A percentile compares a stretch with the other conserved stretches of the same genome.
Evolutionary conservation across 2,888 invertebrate species (phyloP).

Genomic region (Rhopalosiphum nymphaeae): DNA sequence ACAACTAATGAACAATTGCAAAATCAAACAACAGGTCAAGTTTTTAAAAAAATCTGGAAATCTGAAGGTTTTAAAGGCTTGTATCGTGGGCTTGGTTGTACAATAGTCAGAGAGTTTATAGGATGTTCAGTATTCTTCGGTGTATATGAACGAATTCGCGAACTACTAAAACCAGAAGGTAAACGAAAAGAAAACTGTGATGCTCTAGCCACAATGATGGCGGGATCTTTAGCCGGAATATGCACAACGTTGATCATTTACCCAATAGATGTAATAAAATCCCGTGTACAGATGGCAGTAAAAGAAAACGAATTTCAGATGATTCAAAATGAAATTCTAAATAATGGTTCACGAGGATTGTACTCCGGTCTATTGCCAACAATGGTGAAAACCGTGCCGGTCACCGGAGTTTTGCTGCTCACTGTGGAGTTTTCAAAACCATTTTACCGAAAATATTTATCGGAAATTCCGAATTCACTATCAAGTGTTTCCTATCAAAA

Average conservation of each 20-base stretch:
- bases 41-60: constrained; percentile 68
- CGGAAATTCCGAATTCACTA: not conserved
- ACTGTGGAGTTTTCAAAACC: constrained; percentile 95
- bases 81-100: constrained; percentile 74
- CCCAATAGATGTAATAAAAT: constrained; percentile 81
- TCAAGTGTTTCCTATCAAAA: not conserved
- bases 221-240: constrained; percentile 71
- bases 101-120: constrained; percentile 86
- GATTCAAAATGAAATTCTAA: not conserved
- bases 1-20: not conserved
- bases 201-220: constrained; percentile 69
- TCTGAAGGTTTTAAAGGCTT: constrained; percentile 77
- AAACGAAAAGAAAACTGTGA: constrained; percentile 68
- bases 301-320: constrained; percentile 71
- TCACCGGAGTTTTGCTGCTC: constrained; percentile 94
- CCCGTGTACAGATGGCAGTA: constrained; percentile 74
- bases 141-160: constrained; percentile 84
- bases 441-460: constrained; percentile 69
- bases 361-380: constrained; percentile 96
- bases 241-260: constrained; percentile 77
- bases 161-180: constrained; percentile 73
- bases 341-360: constrained; percentile 82
- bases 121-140: constrained; percentile 99
- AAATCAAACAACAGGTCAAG: not conserved
- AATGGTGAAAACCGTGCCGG: constrained; percentile 91